Percentiles rank a stretch among this genome's conserved stretches.
phyloP scores from a whole-genome alignment of 2,888 invertebrate species.

The Isotomurus palustris region DNA sequence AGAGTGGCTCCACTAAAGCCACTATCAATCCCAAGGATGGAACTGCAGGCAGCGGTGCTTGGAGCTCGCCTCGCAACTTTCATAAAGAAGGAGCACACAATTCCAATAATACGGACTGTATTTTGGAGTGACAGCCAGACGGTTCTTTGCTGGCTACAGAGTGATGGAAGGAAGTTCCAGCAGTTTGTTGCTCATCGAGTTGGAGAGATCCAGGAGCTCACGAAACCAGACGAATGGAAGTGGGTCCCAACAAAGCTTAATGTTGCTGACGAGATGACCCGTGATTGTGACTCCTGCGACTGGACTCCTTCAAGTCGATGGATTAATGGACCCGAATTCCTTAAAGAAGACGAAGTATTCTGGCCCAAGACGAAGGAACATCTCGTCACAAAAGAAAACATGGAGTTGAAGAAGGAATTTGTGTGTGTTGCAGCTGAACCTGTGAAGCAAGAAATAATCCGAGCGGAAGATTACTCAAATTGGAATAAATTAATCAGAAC shows the following conservation, averaged over 20 bases:
- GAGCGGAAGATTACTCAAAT: too few species aligned
- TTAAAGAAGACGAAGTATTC: slow-evolving; percentile 7
- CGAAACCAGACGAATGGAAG: slow-evolving; percentile 23
- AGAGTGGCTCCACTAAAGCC: slow-evolving; percentile 33
- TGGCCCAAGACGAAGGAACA: slow-evolving; percentile 43
- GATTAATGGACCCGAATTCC: slow-evolving; percentile 40
- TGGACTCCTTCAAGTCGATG: slow-evolving; percentile 21
- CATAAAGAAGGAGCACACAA: not conserved
- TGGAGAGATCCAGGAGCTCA: slow-evolving; percentile 28
- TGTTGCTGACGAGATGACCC: slow-evolving; percentile 39
- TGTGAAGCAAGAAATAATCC: too few species aligned
- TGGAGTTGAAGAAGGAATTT: too few species aligned
- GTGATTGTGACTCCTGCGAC: slow-evolving; percentile 12
- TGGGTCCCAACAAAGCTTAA: slow-evolving; percentile 40
- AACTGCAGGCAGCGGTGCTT: slow-evolving; percentile 40
- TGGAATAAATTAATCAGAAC: too few species aligned
- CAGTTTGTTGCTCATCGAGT: slow-evolving; percentile 34
- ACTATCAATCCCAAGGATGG: slow-evolving; percentile 35
- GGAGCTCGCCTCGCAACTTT: slow-evolving; percentile 15
- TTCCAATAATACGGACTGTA: not conserved
- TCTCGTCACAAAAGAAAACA: slow-evolving; percentile 3
- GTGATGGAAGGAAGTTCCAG: slow-evolving; percentile 18
- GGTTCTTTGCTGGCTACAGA: slow-evolving; percentile 35
- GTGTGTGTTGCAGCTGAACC: too few species aligned
- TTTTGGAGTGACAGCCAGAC: slow-evolving; percentile 35